These are phyloP conservation scores for Polydrusus pterygomalis DNA, from an alignment of 2,888 invertebrate species.

Conservation along the genomic window DNA sequence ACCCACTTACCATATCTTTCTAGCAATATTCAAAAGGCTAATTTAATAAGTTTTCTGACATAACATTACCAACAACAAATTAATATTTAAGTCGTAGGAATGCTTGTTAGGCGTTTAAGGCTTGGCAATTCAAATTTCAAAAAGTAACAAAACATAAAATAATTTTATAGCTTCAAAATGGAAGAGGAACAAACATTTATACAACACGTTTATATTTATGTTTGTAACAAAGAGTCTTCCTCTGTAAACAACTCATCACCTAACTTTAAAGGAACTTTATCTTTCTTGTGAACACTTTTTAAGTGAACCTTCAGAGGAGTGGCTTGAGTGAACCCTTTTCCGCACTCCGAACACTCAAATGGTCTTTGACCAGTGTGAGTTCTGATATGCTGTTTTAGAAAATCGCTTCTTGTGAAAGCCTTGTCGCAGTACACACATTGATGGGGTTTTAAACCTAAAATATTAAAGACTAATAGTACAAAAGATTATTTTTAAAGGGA, in stretches of 20 bases:
- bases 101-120: too few species aligned
- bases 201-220: neutral
- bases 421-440: constrained; percentile 63
- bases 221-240: too few species aligned
- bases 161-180: too few species aligned
- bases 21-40: too few species aligned
- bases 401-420: constrained; percentile 58
- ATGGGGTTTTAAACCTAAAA: constrained; percentile 41
- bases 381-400: constrained; percentile 62
- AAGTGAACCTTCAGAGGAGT: constrained; percentile 49
- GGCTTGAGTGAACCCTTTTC: constrained; percentile 73
- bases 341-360: constrained; percentile 74
- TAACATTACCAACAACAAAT: too few species aligned
- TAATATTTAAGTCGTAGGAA: too few species aligned
- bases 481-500: too few species aligned
- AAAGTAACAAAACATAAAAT: too few species aligned
- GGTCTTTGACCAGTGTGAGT: constrained; percentile 75
- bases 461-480: neutral
- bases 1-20: too few species aligned
- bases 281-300: constrained; percentile 60
- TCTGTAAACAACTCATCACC: constrained; percentile 52
- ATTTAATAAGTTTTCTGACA: too few species aligned
- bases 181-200: too few species aligned
- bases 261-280: constrained; percentile 70
- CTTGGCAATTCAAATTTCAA: too few species aligned